Evolutionary conservation across 2,888 invertebrate genomes (phyloP).

Genomic region (Euplexia lucipara): DNA sequence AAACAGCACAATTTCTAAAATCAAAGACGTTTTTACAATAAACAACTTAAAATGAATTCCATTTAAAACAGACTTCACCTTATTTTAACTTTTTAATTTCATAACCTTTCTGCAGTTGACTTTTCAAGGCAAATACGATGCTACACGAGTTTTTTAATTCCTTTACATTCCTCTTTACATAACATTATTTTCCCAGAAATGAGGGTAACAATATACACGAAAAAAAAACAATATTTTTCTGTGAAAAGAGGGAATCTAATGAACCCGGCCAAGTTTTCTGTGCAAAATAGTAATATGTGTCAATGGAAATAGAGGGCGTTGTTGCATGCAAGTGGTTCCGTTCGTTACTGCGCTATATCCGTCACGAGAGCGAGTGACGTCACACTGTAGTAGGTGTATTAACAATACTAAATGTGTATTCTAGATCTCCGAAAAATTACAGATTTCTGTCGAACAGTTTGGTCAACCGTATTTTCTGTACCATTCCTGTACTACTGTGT

Average conservation of each 20-base stretch:
- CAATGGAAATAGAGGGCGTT: slow-evolving; percentile 48
- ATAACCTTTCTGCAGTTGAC: not conserved
- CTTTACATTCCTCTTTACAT: not conserved
- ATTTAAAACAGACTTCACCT: not conserved
- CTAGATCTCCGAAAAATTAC: too few species aligned
- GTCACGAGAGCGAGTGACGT: slow-evolving; percentile 47
- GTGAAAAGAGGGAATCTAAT: slow-evolving; percentile 13
- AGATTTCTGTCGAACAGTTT: too few species aligned
- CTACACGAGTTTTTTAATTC: not conserved
- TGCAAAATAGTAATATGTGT: slow-evolving; percentile 39
- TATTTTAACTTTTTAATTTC: slow-evolving; percentile 10
- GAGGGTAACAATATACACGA: slow-evolving; percentile 4
- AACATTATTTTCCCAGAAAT: not conserved
- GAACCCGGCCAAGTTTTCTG: slow-evolving; percentile 29
- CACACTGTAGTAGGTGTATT: slow-evolving; percentile 24
- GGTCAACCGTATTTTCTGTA: too few species aligned
- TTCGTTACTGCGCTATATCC: slow-evolving; percentile 62
- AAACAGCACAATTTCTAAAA: not conserved
- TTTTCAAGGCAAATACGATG: slow-evolving; percentile 3
- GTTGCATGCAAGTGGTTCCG: slow-evolving; percentile 51
- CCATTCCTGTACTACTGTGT: too few species aligned
- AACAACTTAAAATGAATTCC: not conserved
- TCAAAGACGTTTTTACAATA: slow-evolving; percentile 1
- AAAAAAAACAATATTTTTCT: not conserved
- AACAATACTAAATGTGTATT: too few species aligned